Evolutionary conservation across 2,797 vertebrate genomes (phyloP), one percentile per base, ranked within the genome.

Genomic region (Myotis planiceps): DNA sequence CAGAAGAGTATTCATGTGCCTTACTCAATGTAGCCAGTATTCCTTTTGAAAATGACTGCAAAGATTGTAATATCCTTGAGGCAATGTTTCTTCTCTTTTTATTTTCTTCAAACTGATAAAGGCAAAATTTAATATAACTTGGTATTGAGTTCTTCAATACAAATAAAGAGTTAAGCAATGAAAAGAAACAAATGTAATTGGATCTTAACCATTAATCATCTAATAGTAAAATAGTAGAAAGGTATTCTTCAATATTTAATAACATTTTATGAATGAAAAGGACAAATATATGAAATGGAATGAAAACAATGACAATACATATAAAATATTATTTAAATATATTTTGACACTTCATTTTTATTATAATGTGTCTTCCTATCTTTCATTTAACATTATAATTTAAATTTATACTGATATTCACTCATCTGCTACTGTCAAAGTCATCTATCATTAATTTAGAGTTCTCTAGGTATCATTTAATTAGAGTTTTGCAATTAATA

Each of bases 1-100:
- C 1, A 94, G 37, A 97, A 32, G 72, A 14, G 96, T 96, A 96
- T 93, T 97, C 5, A 34, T 55, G 9, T 53, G 92, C 82, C 6
- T 34, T 4, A 6, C 19, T 96, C 53, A 95, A 91, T 60, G 19
- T 37, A 39, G 74, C 8, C n/a, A 95, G 13, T 19, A 97, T 65
- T 25, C 12, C 9, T 96, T 95, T 92, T 51, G 9, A 96, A 97
- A 98, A 97, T 96, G 0, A 76, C 21, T 94, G 32, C 39, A 68
- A 65, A 83, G 69, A 85, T 87, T 83, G 55, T 23, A 92, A 63
- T 2, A 39, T 18, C 85, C 15, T 19, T 60, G 90, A 85, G 47
- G 6, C 3, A 93, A 58, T 25, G 80, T 91, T 96, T 96, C 0
- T 1, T 96, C 7, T 60, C 23, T 51, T 94, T 23, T 93, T 23